phyloP scores from a whole-genome alignment of 2,888 invertebrate species.

The Tenthredo distinguenda region DNA sequence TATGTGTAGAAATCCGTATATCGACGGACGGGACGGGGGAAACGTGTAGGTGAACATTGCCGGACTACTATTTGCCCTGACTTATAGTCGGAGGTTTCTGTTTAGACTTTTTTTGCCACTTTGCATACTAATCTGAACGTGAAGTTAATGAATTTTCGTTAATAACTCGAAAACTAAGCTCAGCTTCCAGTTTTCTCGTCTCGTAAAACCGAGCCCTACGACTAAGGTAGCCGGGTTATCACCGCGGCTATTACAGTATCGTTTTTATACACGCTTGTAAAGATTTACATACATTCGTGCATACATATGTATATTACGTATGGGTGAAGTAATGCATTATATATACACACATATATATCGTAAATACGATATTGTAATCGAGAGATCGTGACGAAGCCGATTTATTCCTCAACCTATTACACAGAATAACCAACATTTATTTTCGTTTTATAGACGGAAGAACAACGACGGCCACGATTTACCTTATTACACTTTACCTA shows the following conservation, averaged over 20 bases:
- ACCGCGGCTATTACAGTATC: slow-evolving; percentile 46
- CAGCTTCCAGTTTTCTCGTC: slow-evolving; percentile 34
- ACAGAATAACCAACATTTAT: slow-evolving; percentile 1
- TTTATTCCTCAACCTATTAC: neutral
- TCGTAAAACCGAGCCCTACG: neutral
- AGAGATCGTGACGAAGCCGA: slow-evolving; percentile 15
- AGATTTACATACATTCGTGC: neutral
- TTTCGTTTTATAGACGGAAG: neutral
- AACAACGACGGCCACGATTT: neutral
- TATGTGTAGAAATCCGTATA: neutral
- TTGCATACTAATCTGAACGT: slow-evolving; percentile 62
- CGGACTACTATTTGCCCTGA: slow-evolving; percentile 56
- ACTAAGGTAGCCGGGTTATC: slow-evolving; percentile 39
- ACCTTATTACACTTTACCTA: neutral
- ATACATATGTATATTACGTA: neutral
- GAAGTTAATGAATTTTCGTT: slow-evolving; percentile 61
- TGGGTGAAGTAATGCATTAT: neutral
- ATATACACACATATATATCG: neutral
- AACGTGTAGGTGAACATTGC: slow-evolving; percentile 18
- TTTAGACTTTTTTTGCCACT: slow-evolving; percentile 57
- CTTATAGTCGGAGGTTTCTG: slow-evolving; percentile 38
- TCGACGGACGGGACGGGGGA: neutral
- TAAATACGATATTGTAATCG: slow-evolving; percentile 16
- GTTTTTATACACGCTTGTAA: slow-evolving; percentile 17
- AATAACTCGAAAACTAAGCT: slow-evolving; percentile 55